phyloP scores from a whole-genome alignment of 2,113 vertebrate genomes.

The Crotalus tigris region DNA sequence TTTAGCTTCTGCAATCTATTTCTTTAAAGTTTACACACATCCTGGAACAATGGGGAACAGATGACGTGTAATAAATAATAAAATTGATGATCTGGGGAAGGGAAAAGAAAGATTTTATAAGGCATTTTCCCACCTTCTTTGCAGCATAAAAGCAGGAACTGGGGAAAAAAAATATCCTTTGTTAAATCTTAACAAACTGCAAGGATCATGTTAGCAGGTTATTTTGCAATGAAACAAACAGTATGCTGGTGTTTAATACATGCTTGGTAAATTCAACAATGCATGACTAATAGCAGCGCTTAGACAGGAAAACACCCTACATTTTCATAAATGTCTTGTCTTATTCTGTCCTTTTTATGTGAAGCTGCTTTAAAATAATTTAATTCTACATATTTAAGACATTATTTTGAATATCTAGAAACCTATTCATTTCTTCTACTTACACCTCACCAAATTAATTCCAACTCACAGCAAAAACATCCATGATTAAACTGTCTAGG shows the following conservation, averaged over 20 bases:
- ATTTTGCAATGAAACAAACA: background rate
- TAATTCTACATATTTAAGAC: too few relatives aligned
- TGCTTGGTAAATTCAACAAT: conserved; percentile 16
- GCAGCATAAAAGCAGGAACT: background rate
- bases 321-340: background rate
- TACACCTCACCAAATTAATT: background rate
- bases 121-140: background rate
- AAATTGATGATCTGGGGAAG: background rate
- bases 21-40: background rate
- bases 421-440: background rate
- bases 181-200: conserved; percentile 41
- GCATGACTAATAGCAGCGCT: background rate
- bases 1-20: background rate
- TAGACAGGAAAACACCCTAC: background rate
- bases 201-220: conserved; percentile 6
- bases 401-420: background rate
- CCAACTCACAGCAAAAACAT: background rate
- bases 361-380: background rate
- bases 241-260: background rate
- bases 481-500: background rate
- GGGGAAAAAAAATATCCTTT: background rate
- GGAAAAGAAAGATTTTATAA: background rate
- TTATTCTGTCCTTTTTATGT: background rate
- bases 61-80: background rate
- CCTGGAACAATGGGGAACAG: background rate